A percentile compares a stretch with the other conserved stretches of the same genome.
Evolutionary conservation across 2,888 invertebrate genomes (phyloP).

Genomic region (Diarsia dahlii): DNA sequence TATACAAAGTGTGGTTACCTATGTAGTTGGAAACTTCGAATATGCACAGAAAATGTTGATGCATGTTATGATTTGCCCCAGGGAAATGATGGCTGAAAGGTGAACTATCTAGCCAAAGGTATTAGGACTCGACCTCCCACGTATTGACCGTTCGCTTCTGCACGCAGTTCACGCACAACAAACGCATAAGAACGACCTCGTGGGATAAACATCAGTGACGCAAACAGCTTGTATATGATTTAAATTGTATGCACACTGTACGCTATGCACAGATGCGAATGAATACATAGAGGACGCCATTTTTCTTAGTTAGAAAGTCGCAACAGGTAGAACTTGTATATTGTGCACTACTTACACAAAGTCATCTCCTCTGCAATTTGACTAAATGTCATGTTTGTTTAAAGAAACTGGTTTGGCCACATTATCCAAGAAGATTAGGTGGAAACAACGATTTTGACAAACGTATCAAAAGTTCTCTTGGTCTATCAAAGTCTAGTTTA

Average conservation of each 20-base stretch:
- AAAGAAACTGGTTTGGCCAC: conserved; percentile 24
- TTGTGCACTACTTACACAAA: conserved; percentile 49
- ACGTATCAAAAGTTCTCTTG: background rate
- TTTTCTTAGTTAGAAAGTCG: conserved; percentile 62
- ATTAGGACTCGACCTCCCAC: conserved; percentile 48
- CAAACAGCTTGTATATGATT: conserved; percentile 68
- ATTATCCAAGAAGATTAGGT: conserved; percentile 10
- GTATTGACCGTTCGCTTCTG: conserved; percentile 48
- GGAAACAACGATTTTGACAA: background rate
- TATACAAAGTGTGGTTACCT: background rate
- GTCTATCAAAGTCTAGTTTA: conserved; percentile 36
- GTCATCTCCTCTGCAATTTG: conserved; percentile 28
- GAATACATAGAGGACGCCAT: conserved; percentile 54
- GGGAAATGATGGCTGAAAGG: conserved; percentile 48
- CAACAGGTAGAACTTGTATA: conserved; percentile 64
- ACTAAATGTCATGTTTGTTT: conserved; percentile 29
- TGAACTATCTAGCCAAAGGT: conserved; percentile 23
- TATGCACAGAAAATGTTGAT: conserved; percentile 31
- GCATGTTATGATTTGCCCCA: conserved; percentile 29
- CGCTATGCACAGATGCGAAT: conserved; percentile 47
- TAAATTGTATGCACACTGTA: conserved; percentile 70
- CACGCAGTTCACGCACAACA: conserved; percentile 63
- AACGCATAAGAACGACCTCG: conserved; percentile 67
- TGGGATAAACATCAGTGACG: conserved; percentile 71
- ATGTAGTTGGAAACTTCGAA: background rate